Conservation (phyloP, 2,113 vertebrate species). For the Beaufortia kweichowensis region DNA sequence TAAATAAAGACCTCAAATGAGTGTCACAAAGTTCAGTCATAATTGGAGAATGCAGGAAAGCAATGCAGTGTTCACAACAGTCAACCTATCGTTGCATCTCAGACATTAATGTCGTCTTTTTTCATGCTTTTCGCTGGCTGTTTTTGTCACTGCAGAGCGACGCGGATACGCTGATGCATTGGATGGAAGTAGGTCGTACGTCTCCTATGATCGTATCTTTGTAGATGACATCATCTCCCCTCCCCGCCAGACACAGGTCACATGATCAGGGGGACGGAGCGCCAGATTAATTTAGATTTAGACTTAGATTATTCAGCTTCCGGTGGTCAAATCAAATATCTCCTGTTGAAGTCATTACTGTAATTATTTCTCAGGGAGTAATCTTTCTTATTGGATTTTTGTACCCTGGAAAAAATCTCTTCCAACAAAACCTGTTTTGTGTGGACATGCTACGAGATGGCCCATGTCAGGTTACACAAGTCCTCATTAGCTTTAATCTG, state of each 20-base stretch:
- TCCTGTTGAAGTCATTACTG: slow-evolving; percentile 17
- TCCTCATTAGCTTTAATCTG: slow-evolving; percentile 53
- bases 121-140: slow-evolving; percentile 6
- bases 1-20: background rate
- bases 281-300: slow-evolving; percentile 5
- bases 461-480: slow-evolving; percentile 45
- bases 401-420: background rate
- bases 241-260: background rate
- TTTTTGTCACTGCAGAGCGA: background rate
- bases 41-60: background rate
- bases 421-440: slow-evolving; percentile 26
- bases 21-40: slow-evolving; percentile 1
- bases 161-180: slow-evolving; percentile 11
- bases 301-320: slow-evolving; percentile 30
- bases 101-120: slow-evolving; percentile 21
- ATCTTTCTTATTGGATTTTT: slow-evolving; percentile 28
- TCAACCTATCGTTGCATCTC: slow-evolving; percentile 17
- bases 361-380: slow-evolving; percentile 24
- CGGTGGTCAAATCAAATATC: slow-evolving; percentile 10
- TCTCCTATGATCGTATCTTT: slow-evolving; percentile 34
- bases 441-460: slow-evolving; percentile 7
- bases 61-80: slow-evolving; percentile 10
- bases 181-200: slow-evolving; percentile 25
- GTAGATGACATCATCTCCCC: slow-evolving; percentile 33
- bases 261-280: background rate